These are phyloP conservation scores for Carapus acus DNA, from an alignment of 2,797 vertebrate genomes.

Conservation along the genomic window DNA sequence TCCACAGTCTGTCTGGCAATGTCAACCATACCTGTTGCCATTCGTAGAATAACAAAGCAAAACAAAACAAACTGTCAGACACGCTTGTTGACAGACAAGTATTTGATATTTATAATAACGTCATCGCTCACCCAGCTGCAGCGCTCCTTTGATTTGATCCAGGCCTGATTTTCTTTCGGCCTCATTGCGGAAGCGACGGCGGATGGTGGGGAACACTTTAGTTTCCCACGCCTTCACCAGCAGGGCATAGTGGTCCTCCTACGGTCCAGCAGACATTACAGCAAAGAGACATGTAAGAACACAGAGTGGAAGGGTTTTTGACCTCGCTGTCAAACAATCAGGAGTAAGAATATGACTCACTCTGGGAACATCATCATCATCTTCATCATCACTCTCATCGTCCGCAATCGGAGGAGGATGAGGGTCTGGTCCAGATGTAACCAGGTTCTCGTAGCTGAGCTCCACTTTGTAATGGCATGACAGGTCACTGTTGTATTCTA, in stretches of 20 bases:
- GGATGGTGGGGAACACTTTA: constrained; percentile 96
- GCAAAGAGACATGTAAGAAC: constrained; percentile 2
- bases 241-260: constrained; percentile 98
- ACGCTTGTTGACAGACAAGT: too few species aligned
- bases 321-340: neutral
- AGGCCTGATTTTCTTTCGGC: constrained; percentile 96
- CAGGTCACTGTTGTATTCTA: constrained; percentile 95
- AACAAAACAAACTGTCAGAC: neutral
- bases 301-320: neutral
- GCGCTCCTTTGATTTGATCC: constrained; percentile 97
- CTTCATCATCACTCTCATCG: constrained; percentile 95
- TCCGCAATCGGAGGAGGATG: constrained; percentile 91
- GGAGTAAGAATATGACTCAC: constrained; percentile 59
- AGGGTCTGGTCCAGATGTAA: constrained; percentile 90
- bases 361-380: constrained; percentile 91
- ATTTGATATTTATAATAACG: neutral
- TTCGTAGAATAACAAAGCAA: constrained; percentile 8
- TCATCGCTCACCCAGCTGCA: constrained; percentile 83
- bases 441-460: constrained; percentile 94
- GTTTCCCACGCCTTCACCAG: constrained; percentile 99
- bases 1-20: constrained; percentile 97
- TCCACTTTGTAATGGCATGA: constrained; percentile 95
- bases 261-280: constrained; percentile 24
- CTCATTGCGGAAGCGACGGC: constrained; percentile 96
- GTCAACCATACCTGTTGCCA: constrained; percentile 90